These are phyloP conservation scores for Dysmachus trigonus DNA, from an alignment of 2,888 invertebrate species.

Conservation along the genomic window DNA sequence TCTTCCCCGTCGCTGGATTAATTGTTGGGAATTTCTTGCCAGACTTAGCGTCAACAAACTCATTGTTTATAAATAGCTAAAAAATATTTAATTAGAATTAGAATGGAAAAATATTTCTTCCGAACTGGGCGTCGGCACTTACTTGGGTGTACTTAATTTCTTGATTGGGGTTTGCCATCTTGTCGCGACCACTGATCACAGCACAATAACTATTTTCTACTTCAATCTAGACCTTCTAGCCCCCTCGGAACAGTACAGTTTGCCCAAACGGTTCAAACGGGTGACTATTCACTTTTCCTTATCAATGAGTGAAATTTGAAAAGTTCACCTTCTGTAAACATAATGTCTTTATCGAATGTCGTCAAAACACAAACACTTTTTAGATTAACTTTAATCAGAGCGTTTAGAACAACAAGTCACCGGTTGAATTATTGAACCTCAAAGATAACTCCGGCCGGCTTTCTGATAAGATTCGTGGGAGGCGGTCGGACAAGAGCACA, in stretches of 20 bases:
- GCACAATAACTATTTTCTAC: background rate
- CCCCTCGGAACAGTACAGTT: background rate
- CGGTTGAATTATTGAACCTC: background rate
- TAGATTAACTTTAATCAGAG: background rate
- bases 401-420: background rate
- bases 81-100: conserved; percentile 49
- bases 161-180: conserved; percentile 65
- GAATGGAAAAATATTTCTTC: background rate
- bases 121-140: background rate
- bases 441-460: background rate
- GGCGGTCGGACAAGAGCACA: background rate
- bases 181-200: background rate
- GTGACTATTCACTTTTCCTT: background rate
- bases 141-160: conserved; percentile 68
- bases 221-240: background rate
- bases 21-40: conserved; percentile 86
- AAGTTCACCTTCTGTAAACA: background rate
- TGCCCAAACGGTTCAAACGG: background rate
- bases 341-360: background rate
- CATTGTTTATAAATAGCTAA: conserved; percentile 85
- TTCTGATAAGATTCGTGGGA: background rate
- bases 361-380: background rate
- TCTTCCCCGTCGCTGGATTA: conserved; percentile 82
- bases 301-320: background rate
- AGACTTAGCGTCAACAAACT: conserved; percentile 81